Percentiles rank a stretch among this genome's conserved stretches.
Evolutionary conservation across 30 jellyfish, hydroid and myxozoan genomes (phyloP).

Genomic region (Hydractinia symbiolongicarpus): DNA sequence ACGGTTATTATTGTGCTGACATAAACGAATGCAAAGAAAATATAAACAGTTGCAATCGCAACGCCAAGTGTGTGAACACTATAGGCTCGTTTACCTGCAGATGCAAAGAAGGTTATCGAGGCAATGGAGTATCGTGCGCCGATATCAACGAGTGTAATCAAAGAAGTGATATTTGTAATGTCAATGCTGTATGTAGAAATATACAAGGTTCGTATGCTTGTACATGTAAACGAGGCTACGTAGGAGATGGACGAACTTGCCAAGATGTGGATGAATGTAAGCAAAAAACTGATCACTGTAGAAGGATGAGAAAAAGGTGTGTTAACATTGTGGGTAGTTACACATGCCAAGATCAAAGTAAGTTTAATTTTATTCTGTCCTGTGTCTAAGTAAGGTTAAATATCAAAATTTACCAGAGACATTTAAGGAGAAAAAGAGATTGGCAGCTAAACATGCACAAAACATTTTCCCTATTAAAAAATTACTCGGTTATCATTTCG

Average conservation of each 20-base stretch:
- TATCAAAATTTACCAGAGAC: too few relatives aligned
- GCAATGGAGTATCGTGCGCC: conserved; percentile 18
- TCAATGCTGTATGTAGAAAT: conserved; percentile 28
- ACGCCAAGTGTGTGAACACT: conserved; percentile 41
- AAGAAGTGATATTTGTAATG: conserved; percentile 19
- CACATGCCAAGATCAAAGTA: neutral
- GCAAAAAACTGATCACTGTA: neutral
- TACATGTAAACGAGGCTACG: conserved; percentile 37
- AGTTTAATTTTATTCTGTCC: neutral
- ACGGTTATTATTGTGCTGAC: conserved; percentile 44
- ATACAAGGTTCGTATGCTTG: conserved; percentile 43
- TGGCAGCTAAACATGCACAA: too few relatives aligned
- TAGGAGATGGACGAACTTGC: conserved; percentile 49
- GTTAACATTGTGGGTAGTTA: conserved; percentile 20
- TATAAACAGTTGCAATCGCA: conserved; percentile 27
- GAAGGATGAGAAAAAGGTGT: neutral
- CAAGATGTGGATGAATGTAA: conserved; percentile 46
- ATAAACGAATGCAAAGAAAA: conserved; percentile 36
- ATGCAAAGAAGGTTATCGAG: conserved; percentile 44
- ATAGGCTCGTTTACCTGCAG: conserved; percentile 41
- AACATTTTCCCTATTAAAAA: too few relatives aligned
- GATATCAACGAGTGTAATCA: conserved; percentile 11
- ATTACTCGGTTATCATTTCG: too few relatives aligned
- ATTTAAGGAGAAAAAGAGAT: too few relatives aligned
- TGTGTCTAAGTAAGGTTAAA: neutral